Base-by-base conservation (phyloP, 2,113 vertebrate species). In the Telmatochromis sp. region DNA sequence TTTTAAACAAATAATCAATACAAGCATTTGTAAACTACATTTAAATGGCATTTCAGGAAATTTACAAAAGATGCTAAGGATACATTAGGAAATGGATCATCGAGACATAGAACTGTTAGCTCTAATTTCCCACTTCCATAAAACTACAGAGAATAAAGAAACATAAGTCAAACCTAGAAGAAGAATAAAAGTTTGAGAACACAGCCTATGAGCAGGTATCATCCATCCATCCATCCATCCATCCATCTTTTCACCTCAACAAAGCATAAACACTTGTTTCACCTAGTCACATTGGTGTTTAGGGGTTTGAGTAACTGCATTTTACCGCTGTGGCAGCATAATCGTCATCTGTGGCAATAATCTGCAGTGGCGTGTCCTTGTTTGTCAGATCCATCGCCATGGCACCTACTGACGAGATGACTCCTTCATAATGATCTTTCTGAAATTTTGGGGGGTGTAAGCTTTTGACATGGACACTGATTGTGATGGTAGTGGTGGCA, bases 391-490 rank as follows among this genome's bases (percentile, higher is more conserved):
- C 95, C 80, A 95, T 82, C 1, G 97, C 96, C 54, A 97, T 92
- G 70, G 89, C 91, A 26, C 93, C 88, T 0, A 53, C 89, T 83
- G 19, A 84, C 35, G 85, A 65, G 78, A 96, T 85, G 0, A 51
- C 82, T 6, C 95, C 97, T 0, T 88, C 51, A 21, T 98, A 98
- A 28, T 2, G 12, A 1, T 5, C 0, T 12, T 23, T 93, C 79
- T 94, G 83, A 17, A 98, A 98, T 65, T 17, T 4, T 0, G 98
- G 98, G 1, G 26, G 57, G 4, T 96, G 6, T 1, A 63, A 1
- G 79, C 95, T 98, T 83, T 91, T 92, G 8, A 13, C 84, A 4
- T 93, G 49, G 15, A 97, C 96, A 3, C 85, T 87, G 80, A 98
- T 87, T 9, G 92, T 92, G 19, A 98, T 95, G 0, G 6, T 91